Conservation (phyloP, 2,797 vertebrate species). For the Coranthus polyacanthus region DNA sequence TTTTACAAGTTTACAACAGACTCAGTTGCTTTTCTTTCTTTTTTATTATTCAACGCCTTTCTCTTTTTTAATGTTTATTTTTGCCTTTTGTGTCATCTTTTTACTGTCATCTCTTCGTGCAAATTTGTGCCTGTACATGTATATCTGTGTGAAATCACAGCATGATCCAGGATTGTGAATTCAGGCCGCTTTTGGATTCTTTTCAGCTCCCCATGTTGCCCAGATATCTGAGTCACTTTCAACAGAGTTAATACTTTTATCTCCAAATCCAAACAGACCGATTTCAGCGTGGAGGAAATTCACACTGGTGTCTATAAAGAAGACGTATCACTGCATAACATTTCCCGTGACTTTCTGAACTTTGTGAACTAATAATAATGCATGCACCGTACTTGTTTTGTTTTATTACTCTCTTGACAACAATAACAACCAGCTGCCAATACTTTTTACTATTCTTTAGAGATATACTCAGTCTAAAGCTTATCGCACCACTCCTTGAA, state of each 20-base stretch:
- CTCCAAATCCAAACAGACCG: slow-evolving; percentile 15
- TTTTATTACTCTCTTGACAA: neutral
- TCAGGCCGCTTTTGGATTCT: slow-evolving; percentile 13
- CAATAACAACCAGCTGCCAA: neutral
- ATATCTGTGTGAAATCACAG: slow-evolving; percentile 12
- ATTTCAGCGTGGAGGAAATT: slow-evolving; percentile 18
- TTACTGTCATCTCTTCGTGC: neutral
- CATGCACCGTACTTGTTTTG: neutral
- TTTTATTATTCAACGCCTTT: neutral
- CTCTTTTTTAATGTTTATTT: no score
- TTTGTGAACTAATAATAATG: neutral
- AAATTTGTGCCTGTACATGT: neutral
- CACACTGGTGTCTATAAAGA: slow-evolving; percentile 11
- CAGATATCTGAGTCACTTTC: slow-evolving; percentile 40
- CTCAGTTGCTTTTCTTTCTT: no score
- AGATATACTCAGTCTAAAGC: neutral
- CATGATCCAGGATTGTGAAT: neutral
- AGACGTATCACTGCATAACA: slow-evolving; percentile 2
- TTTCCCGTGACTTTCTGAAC: neutral
- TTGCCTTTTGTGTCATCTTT: no score
- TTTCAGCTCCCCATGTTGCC: slow-evolving; percentile 12
- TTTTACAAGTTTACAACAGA: neutral
- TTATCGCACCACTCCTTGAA: slow-evolving; percentile 18
- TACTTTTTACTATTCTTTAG: slow-evolving; percentile 5
- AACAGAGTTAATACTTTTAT: slow-evolving; percentile 35